Evolutionary conservation across 2,888 invertebrate species (phyloP).

Genomic region (Selenia dentaria): DNA sequence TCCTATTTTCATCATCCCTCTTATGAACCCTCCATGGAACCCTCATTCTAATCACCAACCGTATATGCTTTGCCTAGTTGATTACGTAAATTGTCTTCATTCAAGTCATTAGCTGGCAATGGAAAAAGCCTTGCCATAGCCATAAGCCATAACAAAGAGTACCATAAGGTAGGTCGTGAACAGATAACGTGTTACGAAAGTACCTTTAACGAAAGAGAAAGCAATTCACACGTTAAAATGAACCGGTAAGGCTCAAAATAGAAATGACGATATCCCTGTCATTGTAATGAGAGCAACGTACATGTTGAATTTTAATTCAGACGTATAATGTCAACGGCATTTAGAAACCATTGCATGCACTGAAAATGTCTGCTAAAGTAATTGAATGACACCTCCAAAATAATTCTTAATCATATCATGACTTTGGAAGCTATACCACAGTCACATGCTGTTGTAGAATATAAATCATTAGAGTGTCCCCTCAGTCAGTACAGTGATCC

Average conservation of each 20-base stretch:
- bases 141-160: conserved; percentile 19
- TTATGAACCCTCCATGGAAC: not conserved
- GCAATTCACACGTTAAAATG: not conserved
- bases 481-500: too few relatives aligned
- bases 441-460: too few relatives aligned
- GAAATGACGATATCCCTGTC: not conserved
- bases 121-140: conserved; percentile 36
- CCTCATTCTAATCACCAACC: not conserved
- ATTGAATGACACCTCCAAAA: too few relatives aligned
- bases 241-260: not conserved
- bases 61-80: not conserved
- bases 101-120: conserved; percentile 8
- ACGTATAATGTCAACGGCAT: too few relatives aligned
- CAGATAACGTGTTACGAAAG: conserved; percentile 9
- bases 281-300: too few relatives aligned
- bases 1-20: too few relatives aligned
- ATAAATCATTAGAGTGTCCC: too few relatives aligned
- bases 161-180: conserved; percentile 32
- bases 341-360: too few relatives aligned
- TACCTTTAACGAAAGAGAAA: not conserved
- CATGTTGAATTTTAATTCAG: too few relatives aligned
- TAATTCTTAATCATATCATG: too few relatives aligned
- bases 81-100: conserved; percentile 18
- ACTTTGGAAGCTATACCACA: too few relatives aligned
- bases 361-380: too few relatives aligned